Base-by-base conservation (phyloP, 2,797 vertebrate species). In the Halcyon smyrnensis region DNA sequence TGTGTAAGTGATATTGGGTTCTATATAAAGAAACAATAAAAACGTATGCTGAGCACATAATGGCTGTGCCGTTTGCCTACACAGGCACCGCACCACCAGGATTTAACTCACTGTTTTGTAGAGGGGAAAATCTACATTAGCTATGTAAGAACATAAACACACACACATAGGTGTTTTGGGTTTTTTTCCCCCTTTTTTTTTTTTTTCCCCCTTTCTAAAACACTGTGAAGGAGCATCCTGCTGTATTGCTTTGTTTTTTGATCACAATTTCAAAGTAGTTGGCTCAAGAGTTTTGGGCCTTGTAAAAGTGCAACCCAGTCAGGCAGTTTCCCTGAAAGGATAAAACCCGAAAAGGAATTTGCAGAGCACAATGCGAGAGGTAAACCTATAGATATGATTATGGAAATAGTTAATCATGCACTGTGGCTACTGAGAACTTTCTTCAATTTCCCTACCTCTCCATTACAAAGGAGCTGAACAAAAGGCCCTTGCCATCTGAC, bases 401-500 rank as follows among this genome's bases (percentile, higher is more conserved):
- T 68, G 25, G 53, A 85, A 80, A 75, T 84, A 64, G 93, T 93
- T 75, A 93, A 82, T 91, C 74, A 68, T 57, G 20, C 9, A 57
- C 48, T 32, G 36, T 94, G 69, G 39, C 79, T 81, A 87, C 43
- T 69, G 87, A 95, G 84, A 94, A 91, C 76, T 88, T 95, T 91
- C 92, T 97, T 91, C 92, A 65, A 84, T 95, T 93, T 93, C 46
- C 43, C 84, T 92, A 76, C 87, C 83, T 95, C 75, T 84, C 86
- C 48, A 24, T 25, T 60, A 78, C 67, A 83, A 81, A 86, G 81
- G 43, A 89, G 60, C 60, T 67, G 87, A 95, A 98, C 97, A 98
- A 98, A 98, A 96, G 78, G 83, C 81, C 90, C 56, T 80, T 83
- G 90, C 70, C 84, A 87, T 86, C 89, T 0, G 54, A 95, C 84